Evolutionary conservation across 2,888 invertebrate genomes (phyloP), one percentile per base, ranked within the genome.

Genomic region (Drosophila suboccidentalis): DNA sequence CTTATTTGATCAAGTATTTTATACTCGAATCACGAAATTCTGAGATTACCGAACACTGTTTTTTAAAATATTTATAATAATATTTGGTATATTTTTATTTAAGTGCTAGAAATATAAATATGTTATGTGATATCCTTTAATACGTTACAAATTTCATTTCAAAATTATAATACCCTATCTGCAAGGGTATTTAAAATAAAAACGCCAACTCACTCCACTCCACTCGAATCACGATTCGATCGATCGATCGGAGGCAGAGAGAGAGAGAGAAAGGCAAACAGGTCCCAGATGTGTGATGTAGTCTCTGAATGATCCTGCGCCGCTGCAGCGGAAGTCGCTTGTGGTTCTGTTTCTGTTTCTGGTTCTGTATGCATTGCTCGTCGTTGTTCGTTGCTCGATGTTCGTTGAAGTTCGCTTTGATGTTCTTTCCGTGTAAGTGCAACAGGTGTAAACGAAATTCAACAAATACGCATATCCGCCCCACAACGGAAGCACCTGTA

Each of bases 381-480:
- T 71, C 70, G 74, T 47, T 19, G 32, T 39, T 13, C 19, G 38
- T 22, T 59, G 10, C 36, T 15, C 2, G 22, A n/a, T 41, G 22
- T 17, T 47, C 29, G 29, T 19, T 19, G 41, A 22, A 13, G 22
- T 44, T 38, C 32, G 46, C 64, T 70, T 70, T 73, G 53, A 62
- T 80, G 72, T 76, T 69, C 69, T 53, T 65, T 59, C 70, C 69
- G 63, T 61, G 67, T 53, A 61, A 29, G 64, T 82, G 90, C 87
- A 87, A 87, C 87, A 87, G 87, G 87, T 87, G 87, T 85, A 86
- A 86, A 72, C 63, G 69, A 71, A 88, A 86, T 87, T 75, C 89
- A 83, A 89, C 90, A 85, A 89, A 90, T 83, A 85, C 84, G 75
- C 80, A 89, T 87, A 85, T 85, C 85, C 85, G 85, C 75, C 49